Conservation (phyloP, 2,113 vertebrate genomes). For the Ranitomeya imitator region DNA sequence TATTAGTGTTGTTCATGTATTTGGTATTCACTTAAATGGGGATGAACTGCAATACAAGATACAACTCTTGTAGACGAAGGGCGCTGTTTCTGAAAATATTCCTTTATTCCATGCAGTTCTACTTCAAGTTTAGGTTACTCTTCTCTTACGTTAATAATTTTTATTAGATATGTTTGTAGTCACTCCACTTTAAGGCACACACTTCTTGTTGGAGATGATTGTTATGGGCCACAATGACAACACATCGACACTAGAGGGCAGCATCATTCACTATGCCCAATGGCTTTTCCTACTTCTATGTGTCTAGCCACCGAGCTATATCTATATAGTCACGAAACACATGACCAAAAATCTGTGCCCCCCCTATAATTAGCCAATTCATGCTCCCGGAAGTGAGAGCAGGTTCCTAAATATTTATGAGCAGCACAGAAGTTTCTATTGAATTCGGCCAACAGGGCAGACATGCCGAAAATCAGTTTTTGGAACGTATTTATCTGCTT, state of each 20-base stretch:
- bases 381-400: no score
- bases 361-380: not conserved
- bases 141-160: not conserved
- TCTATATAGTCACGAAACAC: not conserved
- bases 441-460: no score
- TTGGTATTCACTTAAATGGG: no score
- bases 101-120: not conserved
- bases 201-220: not conserved
- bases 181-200: not conserved
- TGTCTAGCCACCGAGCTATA: not conserved
- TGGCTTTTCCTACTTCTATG: not conserved
- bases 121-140: not conserved
- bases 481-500: no score
- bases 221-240: not conserved
- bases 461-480: no score
- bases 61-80: no score
- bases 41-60: no score
- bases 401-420: no score
- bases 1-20: no score
- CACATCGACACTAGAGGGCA: constrained; percentile 4
- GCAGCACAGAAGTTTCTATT: no score
- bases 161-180: not conserved
- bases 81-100: no score
- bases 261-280: not conserved
- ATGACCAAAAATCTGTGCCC: not conserved